Base-by-base conservation (phyloP, 2,113 vertebrate species). In the Nycticorax nycticorax region DNA sequence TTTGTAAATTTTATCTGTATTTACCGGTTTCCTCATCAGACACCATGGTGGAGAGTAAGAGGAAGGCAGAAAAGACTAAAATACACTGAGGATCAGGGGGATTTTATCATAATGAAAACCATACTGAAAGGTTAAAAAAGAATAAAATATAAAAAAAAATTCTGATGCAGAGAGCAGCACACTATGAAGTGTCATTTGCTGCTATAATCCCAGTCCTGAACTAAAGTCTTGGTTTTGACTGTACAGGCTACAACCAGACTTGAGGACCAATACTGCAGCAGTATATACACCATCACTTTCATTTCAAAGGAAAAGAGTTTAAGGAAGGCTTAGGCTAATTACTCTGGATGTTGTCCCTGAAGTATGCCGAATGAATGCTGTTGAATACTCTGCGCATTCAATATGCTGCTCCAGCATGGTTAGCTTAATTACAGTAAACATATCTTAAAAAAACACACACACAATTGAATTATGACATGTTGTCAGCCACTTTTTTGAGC, bases 361-460 rank as follows among this genome's bases (percentile, higher is more conserved):
- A 68, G 14, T 20, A 72, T 22, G 24, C 16, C 32, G 32, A 85
- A 73, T 9, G 14, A 73, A 76, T 91, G 62, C 45, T 73, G 26
- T 32, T 66, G 41, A 85, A 76, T 62, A 57, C 6, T 39, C 48
- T 60, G 30, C 32, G 82, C 13, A 5, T 63, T 92, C 77, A 82
- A 35, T 57, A 91, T 47, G n/a, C 43, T 87, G n/a, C 86, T 85
- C 41, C 62, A 79, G 91, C 95, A 91, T 47, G 14, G 27, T 89
- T 95, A 81, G 57, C 56, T 91, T 89, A 94, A 94, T 90, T 94
- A 76, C 56, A 79, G 57, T 30, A 96, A 93, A 94, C 12, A 47
- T 35, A 8, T 79, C 73, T 92, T 85, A 69, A 91, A 80, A 90
- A 21, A 68, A 33, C 20, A 83, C 93, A 86, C 17, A 83, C 11